Evolutionary conservation across 2,888 invertebrate species (phyloP).

Genomic region (Cheilosia vulpina): DNA sequence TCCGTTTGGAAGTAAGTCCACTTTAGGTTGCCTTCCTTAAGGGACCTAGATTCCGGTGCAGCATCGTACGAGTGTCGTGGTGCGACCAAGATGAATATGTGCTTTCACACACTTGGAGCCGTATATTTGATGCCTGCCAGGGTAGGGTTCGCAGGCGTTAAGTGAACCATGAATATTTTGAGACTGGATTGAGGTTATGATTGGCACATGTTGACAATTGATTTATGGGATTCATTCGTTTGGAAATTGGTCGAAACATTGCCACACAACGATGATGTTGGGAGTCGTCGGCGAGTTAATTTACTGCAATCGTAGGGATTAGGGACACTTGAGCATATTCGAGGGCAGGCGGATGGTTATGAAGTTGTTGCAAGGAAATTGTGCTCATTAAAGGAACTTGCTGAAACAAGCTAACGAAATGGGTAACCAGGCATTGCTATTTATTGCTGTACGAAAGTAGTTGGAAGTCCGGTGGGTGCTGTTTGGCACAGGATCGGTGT

Average conservation of each 20-base stretch:
- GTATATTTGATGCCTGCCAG: slow-evolving; percentile 20
- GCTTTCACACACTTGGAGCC: not conserved
- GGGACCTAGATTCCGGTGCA: slow-evolving; percentile 31
- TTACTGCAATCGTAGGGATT: slow-evolving; percentile 17
- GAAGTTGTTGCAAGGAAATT: slow-evolving; percentile 16
- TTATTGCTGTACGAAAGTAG: not conserved
- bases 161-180: slow-evolving; percentile 55
- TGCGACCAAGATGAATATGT: slow-evolving; percentile 40
- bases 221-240: slow-evolving; percentile 54
- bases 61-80: slow-evolving; percentile 28
- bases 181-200: slow-evolving; percentile 57
- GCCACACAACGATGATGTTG: not conserved
- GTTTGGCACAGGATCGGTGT: too few species aligned
- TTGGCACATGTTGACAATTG: slow-evolving; percentile 68
- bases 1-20: not conserved
- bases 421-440: not conserved
- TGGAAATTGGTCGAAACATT: slow-evolving; percentile 50
- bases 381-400: slow-evolving; percentile 22
- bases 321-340: not conserved
- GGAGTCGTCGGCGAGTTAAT: slow-evolving; percentile 11
- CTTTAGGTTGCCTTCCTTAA: slow-evolving; percentile 27
- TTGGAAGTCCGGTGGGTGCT: too few species aligned
- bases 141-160: slow-evolving; percentile 24
- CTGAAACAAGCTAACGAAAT: slow-evolving; percentile 6
- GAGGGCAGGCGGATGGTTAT: not conserved